phyloP scores from a whole-genome alignment of 2,888 invertebrate genomes.

The Erannis defoliaria region DNA sequence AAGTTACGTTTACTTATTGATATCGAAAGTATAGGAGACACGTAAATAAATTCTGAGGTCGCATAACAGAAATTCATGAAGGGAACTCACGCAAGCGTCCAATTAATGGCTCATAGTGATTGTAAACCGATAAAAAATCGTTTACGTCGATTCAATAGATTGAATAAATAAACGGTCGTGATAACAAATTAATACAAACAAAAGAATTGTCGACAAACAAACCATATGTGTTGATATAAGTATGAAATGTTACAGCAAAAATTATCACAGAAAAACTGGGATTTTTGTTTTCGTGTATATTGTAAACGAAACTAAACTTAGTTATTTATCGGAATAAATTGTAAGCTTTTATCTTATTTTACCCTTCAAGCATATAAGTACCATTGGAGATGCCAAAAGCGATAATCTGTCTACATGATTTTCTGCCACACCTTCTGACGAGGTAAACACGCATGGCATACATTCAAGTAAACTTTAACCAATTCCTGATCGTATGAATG shows the following conservation, averaged over 20 bases:
- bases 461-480: too few relatives aligned
- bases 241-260: not conserved
- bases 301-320: too few relatives aligned
- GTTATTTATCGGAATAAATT: too few relatives aligned
- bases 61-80: constrained; percentile 36
- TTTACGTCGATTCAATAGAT: constrained; percentile 23
- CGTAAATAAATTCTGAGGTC: constrained; percentile 28
- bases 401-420: too few relatives aligned
- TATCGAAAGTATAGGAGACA: constrained; percentile 2
- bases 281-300: not conserved
- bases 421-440: too few relatives aligned
- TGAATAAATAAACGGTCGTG: constrained; percentile 12
- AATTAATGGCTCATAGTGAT: constrained; percentile 32
- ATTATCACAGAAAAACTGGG: not conserved
- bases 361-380: too few relatives aligned
- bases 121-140: constrained; percentile 41
- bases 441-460: too few relatives aligned
- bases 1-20: constrained; percentile 3
- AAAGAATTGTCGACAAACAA: not conserved
- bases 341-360: too few relatives aligned
- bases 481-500: too few relatives aligned
- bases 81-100: constrained; percentile 33
- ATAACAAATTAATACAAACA: constrained; percentile 20
- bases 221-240: not conserved
- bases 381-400: too few relatives aligned